Evolutionary conservation across 2,888 invertebrate species (phyloP).

Genomic region (Volucella inanis): DNA sequence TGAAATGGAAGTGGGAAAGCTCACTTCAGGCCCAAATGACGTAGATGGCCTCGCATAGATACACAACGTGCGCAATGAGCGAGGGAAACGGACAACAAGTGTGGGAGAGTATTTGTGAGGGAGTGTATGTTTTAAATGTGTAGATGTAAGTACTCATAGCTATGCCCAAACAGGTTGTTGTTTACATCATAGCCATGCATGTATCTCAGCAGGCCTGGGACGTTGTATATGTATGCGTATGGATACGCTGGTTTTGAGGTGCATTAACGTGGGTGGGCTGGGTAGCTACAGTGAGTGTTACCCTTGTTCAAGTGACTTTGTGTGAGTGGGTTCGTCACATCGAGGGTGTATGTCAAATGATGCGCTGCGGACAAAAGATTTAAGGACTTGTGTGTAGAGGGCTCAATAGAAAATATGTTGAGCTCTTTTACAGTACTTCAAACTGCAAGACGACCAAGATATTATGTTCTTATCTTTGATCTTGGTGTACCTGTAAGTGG

Average conservation of each 20-base stretch:
- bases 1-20: slow-evolving; percentile 49
- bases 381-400: slow-evolving; percentile 21
- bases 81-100: slow-evolving; percentile 20
- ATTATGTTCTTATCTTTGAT: not conserved
- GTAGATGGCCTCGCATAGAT: slow-evolving; percentile 44
- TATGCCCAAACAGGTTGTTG: slow-evolving; percentile 70
- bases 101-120: not conserved
- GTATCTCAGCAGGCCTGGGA: slow-evolving; percentile 63
- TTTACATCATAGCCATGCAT: slow-evolving; percentile 59
- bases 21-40: slow-evolving; percentile 49
- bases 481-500: no score
- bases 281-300: not conserved
- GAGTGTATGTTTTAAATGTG: not conserved
- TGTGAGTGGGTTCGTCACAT: slow-evolving; percentile 2
- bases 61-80: slow-evolving; percentile 19
- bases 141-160: not conserved
- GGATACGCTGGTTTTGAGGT: slow-evolving; percentile 40
- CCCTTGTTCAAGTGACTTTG: slow-evolving; percentile 18
- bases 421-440: slow-evolving; percentile 4
- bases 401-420: slow-evolving; percentile 9
- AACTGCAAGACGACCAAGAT: slow-evolving; percentile 4
- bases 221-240: slow-evolving; percentile 37
- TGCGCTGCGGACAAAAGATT: slow-evolving; percentile 26
- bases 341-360: slow-evolving; percentile 39
- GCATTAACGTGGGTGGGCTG: slow-evolving; percentile 37